Base-by-base conservation (phyloP, 2,113 vertebrate species). In the Forbesichthys papilliferus region DNA sequence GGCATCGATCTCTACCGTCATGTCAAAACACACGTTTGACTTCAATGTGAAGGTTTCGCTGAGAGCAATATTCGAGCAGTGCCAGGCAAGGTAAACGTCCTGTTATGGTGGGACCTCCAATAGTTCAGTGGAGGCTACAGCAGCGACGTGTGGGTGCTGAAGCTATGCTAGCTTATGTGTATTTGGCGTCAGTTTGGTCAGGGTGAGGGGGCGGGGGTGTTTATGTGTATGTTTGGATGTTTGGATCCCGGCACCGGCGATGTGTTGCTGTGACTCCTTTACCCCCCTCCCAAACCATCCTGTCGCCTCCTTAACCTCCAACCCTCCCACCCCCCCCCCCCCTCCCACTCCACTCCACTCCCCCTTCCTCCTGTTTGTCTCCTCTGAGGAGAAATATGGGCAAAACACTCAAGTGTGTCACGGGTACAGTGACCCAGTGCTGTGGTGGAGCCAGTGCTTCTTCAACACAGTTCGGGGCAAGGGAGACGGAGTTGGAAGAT, bases 221-320 rank as follows among this genome's bases (percentile, higher is more conserved):
- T 87, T 75, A 74, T 67, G 60, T 73, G 64, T 81, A 66, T 77
- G 73, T 71, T 71, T 63, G 61, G 48, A 65, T 1, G 9, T 16
- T 69, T 56, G 74, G 64, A 54, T 11, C 64, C 81, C 89, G 84
- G 79, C 80, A 87, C 86, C 82, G 67, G 72, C 55, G 61, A 66
- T 80, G 62, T 85, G 61, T 76, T 73, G 27, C 75, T 20, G 27
- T 78, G n/a, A n/a, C n/a, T n/a, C n/a, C n/a, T n/a, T n/a, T n/a
- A n/a, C n/a, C n/a, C n/a, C n/a, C n/a, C 65, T 48, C 48, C 65
- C 47, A 20, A 62, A 34, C 13, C 49, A 52, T 3, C 49, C 3
- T 52, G 11, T 52, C 49, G 3, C 9, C 49, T 4, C 49, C 49
- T 10, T 27, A 10, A 49, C 48, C 48, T 49, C 48, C 48, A 49